Conservation (phyloP, 1,140 invertebrate species). For the Bombus waltoni region DNA sequence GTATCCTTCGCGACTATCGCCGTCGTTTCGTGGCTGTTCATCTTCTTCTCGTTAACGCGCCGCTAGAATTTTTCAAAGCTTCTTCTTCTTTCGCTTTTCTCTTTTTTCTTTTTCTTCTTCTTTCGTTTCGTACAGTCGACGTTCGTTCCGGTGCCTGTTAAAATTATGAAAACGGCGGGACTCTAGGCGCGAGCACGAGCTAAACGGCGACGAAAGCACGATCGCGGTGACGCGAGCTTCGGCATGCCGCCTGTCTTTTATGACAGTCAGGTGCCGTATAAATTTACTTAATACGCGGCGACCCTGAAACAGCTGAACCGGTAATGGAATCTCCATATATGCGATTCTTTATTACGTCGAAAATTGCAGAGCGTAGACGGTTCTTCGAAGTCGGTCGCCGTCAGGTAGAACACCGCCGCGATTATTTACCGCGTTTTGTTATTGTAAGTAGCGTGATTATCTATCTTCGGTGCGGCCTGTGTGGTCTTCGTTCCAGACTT, state of each 20-base stretch:
- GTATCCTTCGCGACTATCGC: neutral
- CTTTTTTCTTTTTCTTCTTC: constrained; percentile 22
- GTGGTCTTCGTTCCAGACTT: neutral
- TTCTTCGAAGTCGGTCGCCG: constrained; percentile 47
- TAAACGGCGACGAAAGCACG: constrained; percentile 64
- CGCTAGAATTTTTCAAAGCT: neutral
- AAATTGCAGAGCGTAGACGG: constrained; percentile 62
- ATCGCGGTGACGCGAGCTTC: constrained; percentile 58
- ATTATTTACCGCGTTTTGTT: constrained; percentile 20
- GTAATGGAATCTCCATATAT: constrained; percentile 70
- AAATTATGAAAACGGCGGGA: constrained; percentile 48
- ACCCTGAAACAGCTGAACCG: constrained; percentile 65
- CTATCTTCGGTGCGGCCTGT: neutral
- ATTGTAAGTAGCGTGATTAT: neutral
- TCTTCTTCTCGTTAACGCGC: constrained; percentile 26
- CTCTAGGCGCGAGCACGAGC: constrained; percentile 15
- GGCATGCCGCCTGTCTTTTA: constrained; percentile 67
- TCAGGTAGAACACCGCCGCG: no score
- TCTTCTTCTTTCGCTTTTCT: neutral
- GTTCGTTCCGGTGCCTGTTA: constrained; percentile 4
- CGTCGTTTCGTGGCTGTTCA: neutral
- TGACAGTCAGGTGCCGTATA: constrained; percentile 69
- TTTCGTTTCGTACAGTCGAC: neutral
- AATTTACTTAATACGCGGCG: constrained; percentile 69
- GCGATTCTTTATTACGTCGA: constrained; percentile 67